These are phyloP conservation scores for Tromatobia lineatoria DNA, from an alignment of 2,888 invertebrate genomes.

Conservation along the genomic window DNA sequence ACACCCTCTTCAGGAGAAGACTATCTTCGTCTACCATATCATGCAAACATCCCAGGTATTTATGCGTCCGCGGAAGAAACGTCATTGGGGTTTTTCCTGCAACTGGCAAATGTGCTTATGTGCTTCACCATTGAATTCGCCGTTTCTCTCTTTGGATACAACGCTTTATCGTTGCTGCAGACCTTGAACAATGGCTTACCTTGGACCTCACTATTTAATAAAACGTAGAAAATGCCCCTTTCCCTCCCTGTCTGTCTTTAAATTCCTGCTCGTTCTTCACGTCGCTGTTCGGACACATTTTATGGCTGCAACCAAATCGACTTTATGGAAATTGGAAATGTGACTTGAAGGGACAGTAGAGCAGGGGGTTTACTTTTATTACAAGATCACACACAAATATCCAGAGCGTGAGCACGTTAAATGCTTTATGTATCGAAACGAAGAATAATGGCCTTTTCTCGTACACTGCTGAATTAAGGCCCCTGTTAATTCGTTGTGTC, in stretches of 20 bases:
- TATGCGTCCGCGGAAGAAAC: not conserved
- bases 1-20: slow-evolving; percentile 26
- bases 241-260: no score
- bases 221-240: not conserved
- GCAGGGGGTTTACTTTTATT: not conserved
- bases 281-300: slow-evolving; percentile 30
- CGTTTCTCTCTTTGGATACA: slow-evolving; percentile 1
- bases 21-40: slow-evolving; percentile 4
- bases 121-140: slow-evolving; percentile 33
- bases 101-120: slow-evolving; percentile 19
- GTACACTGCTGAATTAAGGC: not conserved
- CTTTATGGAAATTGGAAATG: slow-evolving; percentile 56
- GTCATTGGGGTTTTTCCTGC: slow-evolving; percentile 7
- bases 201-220: slow-evolving; percentile 23
- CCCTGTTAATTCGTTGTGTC: no score
- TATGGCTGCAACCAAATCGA: slow-evolving; percentile 42
- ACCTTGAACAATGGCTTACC: slow-evolving; percentile 26
- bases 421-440: not conserved
- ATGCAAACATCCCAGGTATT: slow-evolving; percentile 34
- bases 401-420: no score
- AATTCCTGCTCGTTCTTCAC: not conserved
- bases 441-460: not conserved
- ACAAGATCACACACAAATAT: slow-evolving; percentile 25
- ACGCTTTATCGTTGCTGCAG: not conserved
- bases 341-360: slow-evolving; percentile 54